A percentile compares a stretch with the other conserved stretches of the same genome.
Evolutionary conservation across 2,888 invertebrate species (phyloP).

Genomic region (Rhagium mordax): DNA sequence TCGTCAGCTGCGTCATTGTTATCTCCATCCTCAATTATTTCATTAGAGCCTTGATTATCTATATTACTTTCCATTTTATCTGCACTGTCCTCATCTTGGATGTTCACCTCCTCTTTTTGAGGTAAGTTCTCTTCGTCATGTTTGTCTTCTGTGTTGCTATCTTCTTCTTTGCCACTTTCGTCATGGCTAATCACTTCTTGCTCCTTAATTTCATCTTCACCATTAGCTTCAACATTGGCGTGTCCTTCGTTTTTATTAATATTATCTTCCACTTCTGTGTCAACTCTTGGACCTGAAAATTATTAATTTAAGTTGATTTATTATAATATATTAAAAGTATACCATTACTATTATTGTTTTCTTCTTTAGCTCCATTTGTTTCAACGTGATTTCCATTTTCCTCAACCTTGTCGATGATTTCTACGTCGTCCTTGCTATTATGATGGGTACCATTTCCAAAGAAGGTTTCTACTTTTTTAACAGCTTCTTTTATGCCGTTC

Average conservation of each 20-base stretch:
- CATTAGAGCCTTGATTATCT: background rate
- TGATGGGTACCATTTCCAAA: constrained; percentile 42
- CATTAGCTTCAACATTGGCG: background rate
- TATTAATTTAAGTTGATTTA: background rate
- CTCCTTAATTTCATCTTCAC: constrained; percentile 39
- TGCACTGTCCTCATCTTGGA: constrained; percentile 5
- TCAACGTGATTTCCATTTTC: constrained; percentile 55
- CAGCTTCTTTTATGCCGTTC: constrained; percentile 55
- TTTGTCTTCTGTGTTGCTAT: constrained; percentile 28
- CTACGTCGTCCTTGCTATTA: constrained; percentile 42
- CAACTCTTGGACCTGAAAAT: constrained; percentile 48
- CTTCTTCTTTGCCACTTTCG: constrained; percentile 41
- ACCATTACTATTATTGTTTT: constrained; percentile 47
- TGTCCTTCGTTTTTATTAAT: constrained; percentile 2
- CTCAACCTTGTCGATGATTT: constrained; percentile 52
- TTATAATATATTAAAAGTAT: background rate
- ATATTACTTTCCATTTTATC: background rate
- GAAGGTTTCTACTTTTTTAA: constrained; percentile 52
- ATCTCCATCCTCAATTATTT: constrained; percentile 13
- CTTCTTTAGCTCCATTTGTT: constrained; percentile 43
- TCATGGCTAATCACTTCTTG: constrained; percentile 9
- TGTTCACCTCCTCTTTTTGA: background rate
- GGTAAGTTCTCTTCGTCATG: constrained; percentile 13
- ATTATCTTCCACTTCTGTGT: constrained; percentile 12
- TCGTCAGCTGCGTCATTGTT: background rate